Base-by-base conservation (phyloP, 2,888 invertebrate species). In the Agrotis puta region DNA sequence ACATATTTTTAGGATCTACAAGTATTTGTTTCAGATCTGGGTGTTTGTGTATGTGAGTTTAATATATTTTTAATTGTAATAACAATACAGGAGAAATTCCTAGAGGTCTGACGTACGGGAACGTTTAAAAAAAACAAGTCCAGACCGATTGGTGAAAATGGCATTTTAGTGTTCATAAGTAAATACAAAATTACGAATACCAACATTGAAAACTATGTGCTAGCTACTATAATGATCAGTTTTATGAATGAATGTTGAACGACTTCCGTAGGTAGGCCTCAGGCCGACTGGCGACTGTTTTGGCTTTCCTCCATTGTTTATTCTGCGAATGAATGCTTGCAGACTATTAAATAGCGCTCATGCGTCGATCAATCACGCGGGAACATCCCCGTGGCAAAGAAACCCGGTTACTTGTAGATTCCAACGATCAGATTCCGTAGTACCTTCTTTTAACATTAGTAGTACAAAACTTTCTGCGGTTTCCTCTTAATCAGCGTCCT, bases 301-400 rank as follows among this genome's bases (percentile, higher is more conserved):
- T 16, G 48, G 24, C 53, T 78, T 77, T 62, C 58, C 63, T 65
- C 48, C 5, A 50, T 65, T 72, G 24, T 43, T 16, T 73, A 73
- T 51, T 61, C 72, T 39, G 45, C 16, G 20, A 27, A 33, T 6
- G 71, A 57, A 48, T 48, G 56, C 61, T 20, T 9, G 4, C 14
- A 33, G 78, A 71, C 27, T 78, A 54, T 13, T 64, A 68, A 75
- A 9, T 22, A 11, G 3, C 14, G 43, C 0, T 56, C 24, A 22
- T 48, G 24, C 27, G 51, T 51, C 18, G 20, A 1, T 18, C 24
- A 62, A 45, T 45, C 14, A 53, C 57, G 65, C 73, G 76, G 73
- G 73, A 72, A 72, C 78, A 78, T 72, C 73, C 79, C 62, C 20
- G n/a, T 54, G 9, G 48, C 62, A 16, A 43, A 66, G 61, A 76